Base-by-base conservation (phyloP, 2,113 vertebrate genomes). In the Typhlomys cinereus region DNA sequence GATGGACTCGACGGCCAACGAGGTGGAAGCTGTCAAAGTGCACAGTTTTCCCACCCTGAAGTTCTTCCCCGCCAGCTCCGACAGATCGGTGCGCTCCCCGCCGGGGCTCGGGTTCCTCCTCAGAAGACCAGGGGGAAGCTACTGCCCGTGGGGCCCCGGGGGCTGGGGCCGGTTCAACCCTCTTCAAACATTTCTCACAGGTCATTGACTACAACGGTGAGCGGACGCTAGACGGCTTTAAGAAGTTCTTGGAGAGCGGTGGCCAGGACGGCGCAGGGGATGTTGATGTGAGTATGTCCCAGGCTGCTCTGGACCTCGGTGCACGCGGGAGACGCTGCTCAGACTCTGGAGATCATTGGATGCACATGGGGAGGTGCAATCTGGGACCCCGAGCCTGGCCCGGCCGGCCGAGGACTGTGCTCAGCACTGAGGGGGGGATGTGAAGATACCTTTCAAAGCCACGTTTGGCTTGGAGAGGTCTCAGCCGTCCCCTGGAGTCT, bases 41-140 rank as follows among this genome's bases (percentile, higher is more conserved):
- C 99, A 99, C 98, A 99, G 99, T 97, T 99, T 99, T 96, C 99
- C 99, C 74, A 99, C 99, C 0, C 98, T 99, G 34, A 99, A 99
- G 96, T 99, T 99, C 98, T 99, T 99, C 98, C 99, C 99, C 1
- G 98, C 99, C 46, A 97, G 98, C 66, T 78, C 98, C 0, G 99
- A 98, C 18, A 98, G 71, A 94, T 99, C 98, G 96, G 99, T 99
- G 96, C 95, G 98, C 2, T 0, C 17, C 15, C 70, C 0, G 1
- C 15, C 7, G 7, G 8, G 18, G 36, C 62, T 44, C 41, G 20
- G 25, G 18, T 25, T 18, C 25, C 2, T 46, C 39, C 31, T 44
- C 29, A 46, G 54, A 57, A 6, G 9, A 20, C 25, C 52, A 44
- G 5, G 23, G 29, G 31, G 15, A 2, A 10, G 44, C 61, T 2